These are phyloP conservation scores for Ostrea denselamellosa DNA, from an alignment of 1,140 invertebrate species.

Conservation along the genomic window DNA sequence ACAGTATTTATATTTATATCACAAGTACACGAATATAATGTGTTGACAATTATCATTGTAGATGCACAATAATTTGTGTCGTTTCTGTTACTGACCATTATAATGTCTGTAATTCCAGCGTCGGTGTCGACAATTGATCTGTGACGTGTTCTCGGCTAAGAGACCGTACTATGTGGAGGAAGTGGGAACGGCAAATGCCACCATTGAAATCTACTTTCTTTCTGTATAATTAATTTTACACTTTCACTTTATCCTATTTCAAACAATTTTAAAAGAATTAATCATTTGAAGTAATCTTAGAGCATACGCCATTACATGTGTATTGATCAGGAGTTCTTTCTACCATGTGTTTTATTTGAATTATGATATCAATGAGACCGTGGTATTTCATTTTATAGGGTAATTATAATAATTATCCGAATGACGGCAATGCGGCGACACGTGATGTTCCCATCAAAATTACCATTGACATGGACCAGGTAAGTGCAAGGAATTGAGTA, in stretches of 20 bases:
- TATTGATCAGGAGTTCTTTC: too few relatives aligned
- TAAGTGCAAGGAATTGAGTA: constrained; percentile 24
- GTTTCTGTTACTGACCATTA: too few relatives aligned
- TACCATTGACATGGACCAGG: constrained; percentile 32
- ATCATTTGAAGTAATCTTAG: too few relatives aligned
- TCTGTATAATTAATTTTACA: not conserved
- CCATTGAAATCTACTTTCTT: constrained; percentile 61
- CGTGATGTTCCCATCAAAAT: constrained; percentile 42
- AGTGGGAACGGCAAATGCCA: constrained; percentile 32
- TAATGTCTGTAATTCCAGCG: constrained; percentile 36
- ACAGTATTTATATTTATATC: too few relatives aligned
- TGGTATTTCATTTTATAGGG: constrained; percentile 19
- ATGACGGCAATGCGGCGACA: not conserved
- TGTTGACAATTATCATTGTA: too few relatives aligned
- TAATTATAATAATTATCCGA: constrained; percentile 31
- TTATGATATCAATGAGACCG: not conserved
- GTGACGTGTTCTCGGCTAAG: constrained; percentile 62
- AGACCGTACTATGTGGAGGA: constrained; percentile 49
- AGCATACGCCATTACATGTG: too few relatives aligned
- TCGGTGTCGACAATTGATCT: constrained; percentile 53
- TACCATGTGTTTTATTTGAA: too few relatives aligned
- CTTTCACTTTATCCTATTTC: not conserved
- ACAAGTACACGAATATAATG: too few relatives aligned
- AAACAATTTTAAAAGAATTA: not conserved
- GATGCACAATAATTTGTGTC: too few relatives aligned